Evolutionary conservation across 2,888 invertebrate genomes (phyloP), one percentile per base, ranked within the genome.

Genomic region (Darwinula stevensoni): DNA sequence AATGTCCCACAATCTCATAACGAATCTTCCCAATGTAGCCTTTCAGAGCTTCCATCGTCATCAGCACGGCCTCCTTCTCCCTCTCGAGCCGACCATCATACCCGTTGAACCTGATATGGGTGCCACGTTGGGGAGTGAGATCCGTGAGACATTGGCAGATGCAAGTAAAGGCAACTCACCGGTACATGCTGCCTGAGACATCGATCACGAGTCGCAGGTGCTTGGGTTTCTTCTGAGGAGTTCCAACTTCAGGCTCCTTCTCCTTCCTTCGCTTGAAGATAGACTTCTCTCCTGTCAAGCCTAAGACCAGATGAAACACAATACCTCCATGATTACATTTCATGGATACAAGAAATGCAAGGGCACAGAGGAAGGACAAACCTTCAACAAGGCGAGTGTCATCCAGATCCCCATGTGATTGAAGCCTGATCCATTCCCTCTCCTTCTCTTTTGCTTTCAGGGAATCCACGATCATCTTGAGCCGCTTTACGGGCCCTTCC

Each of bases 361-460:
- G n/a, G n/a, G n/a, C n/a, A n/a, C n/a, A n/a, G n/a, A n/a, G n/a
- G n/a, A n/a, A n/a, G n/a, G n/a, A n/a, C n/a, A n/a, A 45, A 59
- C 78, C 82, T 58, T 94, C 94, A 41, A 94, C 80, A 35, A 94
- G 61, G 49, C 88, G 86, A 1, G 70, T 67, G 42, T 91, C 91
- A 44, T 94, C 94, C 17, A 94, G 53, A 49, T 94, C 94, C 0
- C 94, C 91, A 32, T 74, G 68, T 0, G 86, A 82, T 53, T 91
- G 88, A 49, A 91, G 80, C 33, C 74, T 63, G 33, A 69, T 62
- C 91, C 94, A 94, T 43, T 82, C 74, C 1, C 91, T 59, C 46
- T 88, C 86, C 42, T 82, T 82, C 43, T 74, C 75, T 54, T 82
- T 84, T 0, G 86, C 80, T 56, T 88, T 84, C 34, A 94, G 53